phyloP scores from a whole-genome alignment of 2,888 invertebrate genomes.

The Ophion ellenae region DNA sequence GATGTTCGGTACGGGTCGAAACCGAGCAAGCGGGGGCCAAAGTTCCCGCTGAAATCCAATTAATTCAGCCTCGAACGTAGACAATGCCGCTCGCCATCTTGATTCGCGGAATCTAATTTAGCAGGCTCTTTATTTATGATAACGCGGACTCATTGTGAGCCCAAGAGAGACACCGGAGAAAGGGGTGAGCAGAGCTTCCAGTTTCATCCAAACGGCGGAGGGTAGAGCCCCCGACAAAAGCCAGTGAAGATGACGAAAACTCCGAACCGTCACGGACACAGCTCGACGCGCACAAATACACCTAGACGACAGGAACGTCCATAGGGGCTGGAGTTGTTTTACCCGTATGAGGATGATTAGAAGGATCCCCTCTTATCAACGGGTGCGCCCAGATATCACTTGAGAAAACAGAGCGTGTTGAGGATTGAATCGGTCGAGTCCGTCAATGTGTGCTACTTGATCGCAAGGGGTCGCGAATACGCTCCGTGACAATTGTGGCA shows the following conservation, averaged over 20 bases:
- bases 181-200: conserved; percentile 50
- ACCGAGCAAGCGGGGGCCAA: conserved; percentile 70
- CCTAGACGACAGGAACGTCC: conserved; percentile 28
- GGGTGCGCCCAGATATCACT: conserved; percentile 38
- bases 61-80: conserved; percentile 80
- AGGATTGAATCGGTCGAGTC: conserved; percentile 34
- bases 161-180: conserved; percentile 44
- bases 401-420: conserved; percentile 42
- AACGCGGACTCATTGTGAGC: conserved; percentile 78
- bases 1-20: conserved; percentile 67
- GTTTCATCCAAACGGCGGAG: conserved; percentile 65
- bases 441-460: not conserved
- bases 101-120: conserved; percentile 81
- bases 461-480: conserved; percentile 38
- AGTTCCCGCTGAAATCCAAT: conserved; percentile 81
- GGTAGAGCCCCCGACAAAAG: conserved; percentile 73
- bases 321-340: conserved; percentile 42
- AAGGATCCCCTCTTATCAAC: conserved; percentile 4
- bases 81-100: conserved; percentile 80
- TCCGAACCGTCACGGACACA: conserved; percentile 75
- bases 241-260: conserved; percentile 74
- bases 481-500: conserved; percentile 44
- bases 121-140: conserved; percentile 81
- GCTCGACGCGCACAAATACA: not conserved
- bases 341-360: conserved; percentile 42